These are phyloP conservation scores for Dufourea novaeangliae DNA, from an alignment of 1,140 invertebrate genomes.

Conservation along the genomic window DNA sequence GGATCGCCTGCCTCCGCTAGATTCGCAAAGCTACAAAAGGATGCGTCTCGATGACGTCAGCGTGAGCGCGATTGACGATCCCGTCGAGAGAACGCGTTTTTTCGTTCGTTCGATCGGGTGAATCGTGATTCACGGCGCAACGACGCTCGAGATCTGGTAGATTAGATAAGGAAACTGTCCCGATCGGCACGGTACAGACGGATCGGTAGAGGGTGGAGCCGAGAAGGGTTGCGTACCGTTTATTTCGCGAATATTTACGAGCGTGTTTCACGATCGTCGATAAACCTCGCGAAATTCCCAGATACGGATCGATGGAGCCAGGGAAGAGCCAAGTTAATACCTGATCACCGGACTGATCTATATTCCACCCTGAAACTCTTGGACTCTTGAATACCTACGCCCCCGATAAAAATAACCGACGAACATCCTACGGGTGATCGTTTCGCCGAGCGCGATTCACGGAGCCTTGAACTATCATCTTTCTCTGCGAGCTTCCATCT, in stretches of 20 bases:
- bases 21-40: neutral
- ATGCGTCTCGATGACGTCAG: slow-evolving; percentile 26
- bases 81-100: slow-evolving; percentile 20
- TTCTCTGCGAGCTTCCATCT: too few species aligned
- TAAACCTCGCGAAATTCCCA: neutral
- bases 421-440: too few species aligned
- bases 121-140: slow-evolving; percentile 44
- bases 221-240: neutral
- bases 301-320: neutral
- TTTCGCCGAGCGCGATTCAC: too few species aligned
- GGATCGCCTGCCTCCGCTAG: neutral
- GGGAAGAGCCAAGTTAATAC: neutral
- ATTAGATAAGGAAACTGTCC: slow-evolving; percentile 35
- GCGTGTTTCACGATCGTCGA: slow-evolving; percentile 7
- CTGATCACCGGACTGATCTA: neutral
- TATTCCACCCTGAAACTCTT: neutral
- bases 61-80: slow-evolving; percentile 1
- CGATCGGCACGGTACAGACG: too few species aligned
- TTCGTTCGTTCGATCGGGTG: slow-evolving; percentile 24
- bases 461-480: too few species aligned
- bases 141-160: slow-evolving; percentile 1
- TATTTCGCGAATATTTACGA: slow-evolving; percentile 30
- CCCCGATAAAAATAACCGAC: too few species aligned
- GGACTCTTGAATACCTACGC: too few species aligned
- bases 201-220: too few species aligned